Evolutionary conservation across 2,113 vertebrate species (phyloP).

Genomic region (Phylloscopus trochilus): DNA sequence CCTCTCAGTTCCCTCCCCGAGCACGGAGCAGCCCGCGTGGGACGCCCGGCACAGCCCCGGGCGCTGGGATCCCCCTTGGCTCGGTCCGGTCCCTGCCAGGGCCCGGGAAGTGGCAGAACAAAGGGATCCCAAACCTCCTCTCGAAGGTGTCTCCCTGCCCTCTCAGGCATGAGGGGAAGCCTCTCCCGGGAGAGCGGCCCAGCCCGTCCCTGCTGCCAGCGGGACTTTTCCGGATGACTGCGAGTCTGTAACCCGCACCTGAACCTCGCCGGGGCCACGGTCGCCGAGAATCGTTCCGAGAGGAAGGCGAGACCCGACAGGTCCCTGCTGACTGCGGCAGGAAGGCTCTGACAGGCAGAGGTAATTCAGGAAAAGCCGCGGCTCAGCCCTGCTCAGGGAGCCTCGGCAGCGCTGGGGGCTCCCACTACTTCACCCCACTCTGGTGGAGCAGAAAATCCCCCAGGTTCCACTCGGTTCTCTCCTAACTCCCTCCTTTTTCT

Average conservation of each 20-base stretch:
- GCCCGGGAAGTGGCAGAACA: background rate
- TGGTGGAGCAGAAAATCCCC: background rate
- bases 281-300: slow-evolving; percentile 65
- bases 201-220: background rate
- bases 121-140: background rate
- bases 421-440: background rate
- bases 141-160: background rate
- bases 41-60: background rate
- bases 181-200: background rate
- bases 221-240: slow-evolving; percentile 63
- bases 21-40: rapidly evolving
- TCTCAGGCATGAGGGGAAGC: background rate
- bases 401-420: background rate
- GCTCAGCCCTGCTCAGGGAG: background rate
- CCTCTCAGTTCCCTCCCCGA: no score
- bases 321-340: slow-evolving; percentile 46
- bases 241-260: slow-evolving; percentile 67
- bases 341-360: slow-evolving; percentile 45
- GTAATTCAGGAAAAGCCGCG: slow-evolving; percentile 59
- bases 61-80: background rate
- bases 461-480: background rate
- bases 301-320: slow-evolving; percentile 70
- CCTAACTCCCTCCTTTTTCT: rapidly evolving
- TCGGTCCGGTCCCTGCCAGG: background rate
- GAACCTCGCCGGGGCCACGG: slow-evolving; percentile 65